Percentiles rank a stretch among this genome's conserved stretches.
Evolutionary conservation across 1,140 invertebrate species (phyloP).

Genomic region (Macrobrachium rosenbergii): DNA sequence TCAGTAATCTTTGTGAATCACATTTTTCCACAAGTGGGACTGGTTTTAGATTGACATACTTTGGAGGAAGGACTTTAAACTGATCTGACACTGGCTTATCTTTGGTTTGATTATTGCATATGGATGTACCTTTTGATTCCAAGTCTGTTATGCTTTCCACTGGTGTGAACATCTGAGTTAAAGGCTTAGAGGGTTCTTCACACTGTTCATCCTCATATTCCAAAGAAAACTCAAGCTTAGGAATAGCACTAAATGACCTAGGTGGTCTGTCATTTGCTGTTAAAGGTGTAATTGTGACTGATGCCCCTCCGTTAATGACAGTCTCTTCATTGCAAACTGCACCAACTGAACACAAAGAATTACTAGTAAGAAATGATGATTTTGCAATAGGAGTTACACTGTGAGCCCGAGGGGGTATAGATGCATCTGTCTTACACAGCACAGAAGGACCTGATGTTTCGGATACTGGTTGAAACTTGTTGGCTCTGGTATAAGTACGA

Average conservation of each 20-base stretch:
- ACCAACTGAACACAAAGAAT: background rate
- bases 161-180: no score
- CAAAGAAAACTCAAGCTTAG: slow-evolving; percentile 1
- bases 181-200: background rate
- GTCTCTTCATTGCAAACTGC: slow-evolving; percentile 5
- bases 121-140: no score
- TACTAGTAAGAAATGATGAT: background rate
- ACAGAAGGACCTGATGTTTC: background rate
- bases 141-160: no score
- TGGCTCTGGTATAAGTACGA: slow-evolving; percentile 31
- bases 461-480: background rate
- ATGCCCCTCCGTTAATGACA: slow-evolving; percentile 31
- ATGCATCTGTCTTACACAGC: background rate
- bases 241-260: slow-evolving; percentile 43
- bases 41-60: no score
- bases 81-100: no score
- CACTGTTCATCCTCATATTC: background rate
- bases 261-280: background rate
- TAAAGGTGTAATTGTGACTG: slow-evolving; percentile 47
- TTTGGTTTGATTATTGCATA: no score
- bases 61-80: no score
- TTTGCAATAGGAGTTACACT: slow-evolving; percentile 15
- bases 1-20: no score
- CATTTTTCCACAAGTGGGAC: no score
- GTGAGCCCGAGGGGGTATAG: background rate